Base-by-base conservation (phyloP, 2,113 vertebrate genomes). In the Tricholaema leucomelas region DNA sequence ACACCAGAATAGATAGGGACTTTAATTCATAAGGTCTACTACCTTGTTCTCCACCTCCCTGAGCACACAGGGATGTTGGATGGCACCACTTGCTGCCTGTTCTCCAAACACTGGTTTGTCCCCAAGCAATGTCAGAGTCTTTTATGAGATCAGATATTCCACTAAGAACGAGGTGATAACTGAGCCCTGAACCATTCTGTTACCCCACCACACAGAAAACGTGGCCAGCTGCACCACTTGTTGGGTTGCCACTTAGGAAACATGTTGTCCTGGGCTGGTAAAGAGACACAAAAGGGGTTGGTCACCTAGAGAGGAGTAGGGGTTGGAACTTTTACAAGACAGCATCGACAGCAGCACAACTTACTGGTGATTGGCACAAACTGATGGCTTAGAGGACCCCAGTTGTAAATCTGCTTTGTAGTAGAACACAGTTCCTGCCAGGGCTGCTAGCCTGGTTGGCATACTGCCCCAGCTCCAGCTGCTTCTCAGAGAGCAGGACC, bases 401-500 rank as follows among this genome's bases (percentile, higher is more conserved):
- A 5, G 15, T 31, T 50, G 52, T 71, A 55, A 76, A 61, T 40
- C 31, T 23, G 15, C 20, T 54, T 81, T 55, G 19, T 54, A 50
- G 7, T 74, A 63, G 30, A 92, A 70, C 85, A 71, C 33, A 78
- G 56, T 40, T 91, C 40, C 58, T 35, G 44, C 78, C 66, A 83
- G 74, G 85, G 81, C 80, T 90, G 71, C 56, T 82, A 63, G 87
- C 60, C 69, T 88, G 79, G 83, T 80, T 79, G 85, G 46, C 64
- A 61, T 46, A 81, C 80, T 90, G 44, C 69, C 61, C 90, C 73
- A 56, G 63, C 33, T 84, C 73, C 90, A 91, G 94, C 89, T 77
- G 42, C 77, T 73, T 67, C 88, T 50, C 23, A 25, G 48, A 50
- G 48, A 50, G 48, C 48, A 50, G 23, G 23, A 25, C 48, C 48